Base-by-base conservation (phyloP, 2,113 vertebrate species). In the Octodon degus region DNA sequence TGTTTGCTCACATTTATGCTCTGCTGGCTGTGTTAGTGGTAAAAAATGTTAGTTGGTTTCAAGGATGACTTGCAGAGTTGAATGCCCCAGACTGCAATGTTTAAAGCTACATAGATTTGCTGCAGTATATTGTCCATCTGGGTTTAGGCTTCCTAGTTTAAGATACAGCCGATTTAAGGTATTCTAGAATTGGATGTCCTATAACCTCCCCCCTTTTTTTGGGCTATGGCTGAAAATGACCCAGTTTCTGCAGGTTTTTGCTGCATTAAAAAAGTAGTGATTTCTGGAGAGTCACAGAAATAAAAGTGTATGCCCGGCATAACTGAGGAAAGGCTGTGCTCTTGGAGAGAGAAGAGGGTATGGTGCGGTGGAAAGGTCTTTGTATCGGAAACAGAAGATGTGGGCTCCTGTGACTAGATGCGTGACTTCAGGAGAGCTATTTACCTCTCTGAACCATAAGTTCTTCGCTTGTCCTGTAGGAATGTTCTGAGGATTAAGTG, bases 1-100 rank as follows among this genome's bases (percentile, higher is more conserved):
- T 77, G 80, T 86, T 88, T 91, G 74, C 68, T 94, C 62, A 50
- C 63, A 63, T n/a, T 89, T 80, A 32, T 62, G 60, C 74, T 90
- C 9, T 65, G 47, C 34, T 68, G 89, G 76, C 87, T 40, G 1
- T 55, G 47, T 81, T 65, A 27, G 79, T 93, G 92, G 77, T 86
- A 77, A 86, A 76, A 77, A 88, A 83, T 0, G 0, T 60, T 77
- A 63, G 82, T 65, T 76, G 65, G 27, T 93, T 94, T 47, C 34
- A 77, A 93, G 81, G 70, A 96, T 97, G 93, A 89, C 96, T 97
- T 96, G 94, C 96, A 93, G 86, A 91, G 91, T n/a, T 94, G 70
- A 19, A 90, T 79, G 30, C 55, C 12, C 70, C 47, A 16, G 86
- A 58, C 84, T 95, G 91, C 60, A 93, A 13, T 93, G 91, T 89